Base-by-base conservation (phyloP, 2,797 vertebrate species). In the Sebastes hubbsi region DNA sequence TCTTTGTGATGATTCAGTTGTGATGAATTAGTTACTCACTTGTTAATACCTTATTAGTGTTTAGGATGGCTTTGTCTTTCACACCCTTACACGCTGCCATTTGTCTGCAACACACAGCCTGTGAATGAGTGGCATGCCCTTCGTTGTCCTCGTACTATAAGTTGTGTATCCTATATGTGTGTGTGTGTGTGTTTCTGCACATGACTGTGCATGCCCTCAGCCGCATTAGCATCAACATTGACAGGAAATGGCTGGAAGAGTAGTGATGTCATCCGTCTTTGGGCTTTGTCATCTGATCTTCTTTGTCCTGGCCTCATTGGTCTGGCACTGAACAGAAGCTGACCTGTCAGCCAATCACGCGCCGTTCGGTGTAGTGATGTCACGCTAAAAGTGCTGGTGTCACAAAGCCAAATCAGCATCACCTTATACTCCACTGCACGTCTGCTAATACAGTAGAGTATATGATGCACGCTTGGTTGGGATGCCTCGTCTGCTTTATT, bases 191-290 rank as follows among this genome's bases (percentile, higher is more conserved):
- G 61, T 66, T 61, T 87, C 25, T 77, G 38, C 27, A 56, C 69
- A 55, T 84, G 84, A 83, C 75, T 75, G 66, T 83, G 84, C 65
- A 46, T 62, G 81, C 82, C 72, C 27, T 79, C 29, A 68, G 82
- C 68, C 54, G 73, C 65, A 64, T 85, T 69, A 60, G 74, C 64
- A 27, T 90, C 85, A 73, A 49, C 32, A 24, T 8, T 78, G 75
- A 81, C 83, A 88, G 87, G 84, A 89, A 88, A 73, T 76, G 76
- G 78, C 72, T 12, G 1, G 49, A 75, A 52, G 70, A 77, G 68
- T 13, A 12, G 75, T 80, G 27, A 89, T 64, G 80, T 89, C 85
- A 77, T 83, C 42, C 8, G 38, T 67, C 69, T 58, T 72, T 59
- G 27, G 67, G 46, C n/a, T 75, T 75, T 12, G 74, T 71, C 81